These are phyloP conservation scores for Cyprinodon variegatus DNA, from an alignment of 2,113 vertebrate genomes.

Conservation along the genomic window DNA sequence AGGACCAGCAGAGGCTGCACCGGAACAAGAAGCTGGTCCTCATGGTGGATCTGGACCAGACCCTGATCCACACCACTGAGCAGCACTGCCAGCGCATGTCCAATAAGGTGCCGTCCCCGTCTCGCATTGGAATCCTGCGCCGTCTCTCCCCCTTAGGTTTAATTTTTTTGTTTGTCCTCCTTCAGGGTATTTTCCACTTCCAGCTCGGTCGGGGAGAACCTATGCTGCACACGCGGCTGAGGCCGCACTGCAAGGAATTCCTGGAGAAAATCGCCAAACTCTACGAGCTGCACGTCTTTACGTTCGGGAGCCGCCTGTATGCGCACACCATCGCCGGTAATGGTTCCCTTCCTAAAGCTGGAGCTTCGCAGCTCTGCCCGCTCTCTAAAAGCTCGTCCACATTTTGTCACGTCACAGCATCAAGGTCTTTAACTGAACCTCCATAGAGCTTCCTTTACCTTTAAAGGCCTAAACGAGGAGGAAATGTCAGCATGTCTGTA, in stretches of 20 bases:
- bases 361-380: not conserved
- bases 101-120: slow-evolving; percentile 82
- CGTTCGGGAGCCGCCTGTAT: slow-evolving; percentile 97
- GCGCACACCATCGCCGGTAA: slow-evolving; percentile 97
- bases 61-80: slow-evolving; percentile 96
- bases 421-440: not conserved
- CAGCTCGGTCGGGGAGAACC: slow-evolving; percentile 95
- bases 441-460: too few relatives aligned
- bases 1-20: slow-evolving; percentile 94
- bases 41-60: slow-evolving; percentile 99
- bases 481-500: too few relatives aligned
- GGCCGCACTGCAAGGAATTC: slow-evolving; percentile 95
- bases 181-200: slow-evolving; percentile 96
- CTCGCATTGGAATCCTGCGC: not conserved
- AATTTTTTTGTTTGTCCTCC: slow-evolving; percentile 4
- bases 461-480: too few relatives aligned
- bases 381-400: not conserved
- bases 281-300: slow-evolving; percentile 96
- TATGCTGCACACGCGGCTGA: slow-evolving; percentile 95
- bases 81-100: slow-evolving; percentile 94
- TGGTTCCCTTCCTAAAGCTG: not conserved
- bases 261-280: slow-evolving; percentile 95
- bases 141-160: not conserved
- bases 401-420: not conserved
- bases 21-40: slow-evolving; percentile 93